Evolutionary conservation across 92 coral and sea anemone species (phyloP), one percentile per base, ranked within the genome.

Genomic region (Plumapathes pennacea): DNA sequence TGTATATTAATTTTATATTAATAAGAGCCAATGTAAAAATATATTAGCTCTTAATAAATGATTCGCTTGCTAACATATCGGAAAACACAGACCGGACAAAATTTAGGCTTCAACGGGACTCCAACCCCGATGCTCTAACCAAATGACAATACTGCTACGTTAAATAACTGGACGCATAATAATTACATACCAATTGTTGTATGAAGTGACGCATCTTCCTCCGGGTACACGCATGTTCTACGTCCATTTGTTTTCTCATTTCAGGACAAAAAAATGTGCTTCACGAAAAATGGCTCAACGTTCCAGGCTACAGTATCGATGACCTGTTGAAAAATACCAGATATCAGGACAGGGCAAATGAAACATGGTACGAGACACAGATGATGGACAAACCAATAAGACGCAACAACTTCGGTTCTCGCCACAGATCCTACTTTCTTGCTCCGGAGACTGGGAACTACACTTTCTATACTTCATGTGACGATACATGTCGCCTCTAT

Each of bases 371-470:
- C 24, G 4, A 1, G 2, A 20, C 5, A 0, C 21, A 0, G 9
- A 14, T 8, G 11, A 10, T 18, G 6, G 17, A 10, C 6, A 7
- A 23, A 44, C 17, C 24, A 0, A 12, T 7, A 14, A 17, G 4
- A 21, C 11, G 0, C 0, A 0, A 0, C 0, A 13, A 60, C 1
- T 74, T 41, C 67, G 83, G 82, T 5, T 45, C 40, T 5, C 48
- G 89, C 31, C 60, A 66, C 65, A 74, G 89, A 9, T 74, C 83
- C 22, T 82, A 82, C 50, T 69, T 82, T 20, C 62, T 38, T 30
- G 78, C 79, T 32, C 67, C 69, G 18, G 39, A 58, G 49, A 67
- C 78, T 4, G 83, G 89, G 10, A 75, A 62, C 39, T 68, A 40
- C 70, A 54, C 83, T 7, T 82, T 82, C 39, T 53, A 46, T 19